Evolutionary conservation across 1,140 invertebrate species (phyloP), one percentile per base, ranked within the genome.

Genomic region (Dendroctonus valens): DNA sequence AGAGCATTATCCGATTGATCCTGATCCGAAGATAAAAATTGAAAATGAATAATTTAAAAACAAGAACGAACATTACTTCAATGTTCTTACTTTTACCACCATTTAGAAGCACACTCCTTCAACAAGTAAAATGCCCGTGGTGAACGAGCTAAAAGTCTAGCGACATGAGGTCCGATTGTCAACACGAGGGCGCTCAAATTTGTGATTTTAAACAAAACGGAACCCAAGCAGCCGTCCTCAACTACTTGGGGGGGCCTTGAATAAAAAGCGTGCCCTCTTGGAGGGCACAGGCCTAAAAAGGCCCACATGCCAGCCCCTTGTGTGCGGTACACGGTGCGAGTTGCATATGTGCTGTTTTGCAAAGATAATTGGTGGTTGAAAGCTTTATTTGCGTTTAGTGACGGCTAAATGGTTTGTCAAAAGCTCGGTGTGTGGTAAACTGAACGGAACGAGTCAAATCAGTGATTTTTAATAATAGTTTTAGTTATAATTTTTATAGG

Each of bases 131-230:
- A 26, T 1, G 26, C 59, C 58, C 62, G 66, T 49, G 54, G 66
- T 5, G 54, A 7, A 5, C 62, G 44, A 38, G 53, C 58, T 59
- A 61, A 66, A 50, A 46, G 42, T 51, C 51, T 40, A 42, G 51
- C 67, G 44, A 40, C 69, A 62, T 68, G 70, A 67, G 26, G 70
- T 69, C 70, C 70, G 68, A 69, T 71, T 69, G 70, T 71, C 70
- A 66, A 66, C 70, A 66, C 49, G 54, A 61, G 67, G 63, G 58
- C 42, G 59, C 41, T 53, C 54, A 55, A 62, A 66, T 50, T 69
- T 71, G 65, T 61, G 67, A 69, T 59, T 71, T 71, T 69, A 71
- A 67, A 71, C 70, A 71, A 69, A 69, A 69, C 62, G 49, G 14
- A 50, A 7, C 49, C 53, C 15, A 48, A 14, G 41, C 68, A 67